Conservation (phyloP, 1,140 invertebrate species). For the Lordiphosa mommai region DNA sequence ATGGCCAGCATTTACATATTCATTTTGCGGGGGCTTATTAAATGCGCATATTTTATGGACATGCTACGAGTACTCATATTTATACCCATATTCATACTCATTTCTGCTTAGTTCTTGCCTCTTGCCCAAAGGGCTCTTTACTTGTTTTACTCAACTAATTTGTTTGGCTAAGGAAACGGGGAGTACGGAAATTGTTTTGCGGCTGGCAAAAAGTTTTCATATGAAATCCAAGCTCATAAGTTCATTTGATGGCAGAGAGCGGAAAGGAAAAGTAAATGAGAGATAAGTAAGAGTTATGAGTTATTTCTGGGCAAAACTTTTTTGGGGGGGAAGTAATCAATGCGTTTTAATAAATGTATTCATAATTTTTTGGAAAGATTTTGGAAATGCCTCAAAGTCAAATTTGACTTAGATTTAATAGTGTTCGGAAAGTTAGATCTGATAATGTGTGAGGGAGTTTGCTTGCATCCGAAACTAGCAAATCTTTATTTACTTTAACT, state of each 20-base stretch:
- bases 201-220: constrained; percentile 67
- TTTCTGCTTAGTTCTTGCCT: constrained; percentile 13
- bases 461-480: too few species aligned
- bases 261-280: constrained; percentile 48
- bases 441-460: too few species aligned
- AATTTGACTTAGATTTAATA: too few species aligned
- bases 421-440: too few species aligned
- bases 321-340: constrained; percentile 48
- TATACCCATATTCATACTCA: constrained; percentile 27
- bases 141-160: constrained; percentile 33
- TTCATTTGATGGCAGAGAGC: constrained; percentile 51
- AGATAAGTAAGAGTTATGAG: constrained; percentile 62
- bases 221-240: constrained; percentile 56
- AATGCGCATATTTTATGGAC: constrained; percentile 72
- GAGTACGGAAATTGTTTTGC: constrained; percentile 71
- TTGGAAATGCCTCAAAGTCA: constrained; percentile 23
- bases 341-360: constrained; percentile 33
- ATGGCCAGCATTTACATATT: constrained; percentile 54
- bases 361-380: constrained; percentile 22
- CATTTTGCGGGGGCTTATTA: constrained; percentile 57
- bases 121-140: constrained; percentile 18
- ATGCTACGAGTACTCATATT: constrained; percentile 26
- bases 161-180: constrained; percentile 9
- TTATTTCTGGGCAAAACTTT: constrained; percentile 44
- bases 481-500: too few species aligned